These are phyloP conservation scores for Drosophila obscura DNA, from an alignment of 1,140 invertebrate species.

Conservation along the genomic window DNA sequence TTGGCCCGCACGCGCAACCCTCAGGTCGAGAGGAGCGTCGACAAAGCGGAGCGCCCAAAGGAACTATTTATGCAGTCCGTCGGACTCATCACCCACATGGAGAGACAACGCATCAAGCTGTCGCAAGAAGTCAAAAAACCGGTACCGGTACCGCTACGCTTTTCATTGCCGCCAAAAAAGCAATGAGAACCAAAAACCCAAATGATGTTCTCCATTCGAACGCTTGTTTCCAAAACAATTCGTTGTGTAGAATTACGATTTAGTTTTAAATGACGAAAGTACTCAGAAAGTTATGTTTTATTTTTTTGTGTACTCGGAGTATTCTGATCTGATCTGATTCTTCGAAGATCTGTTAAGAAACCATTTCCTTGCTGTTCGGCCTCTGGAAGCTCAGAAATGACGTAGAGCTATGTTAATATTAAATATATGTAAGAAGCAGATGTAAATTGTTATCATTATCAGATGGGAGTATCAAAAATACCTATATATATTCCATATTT, in stretches of 20 bases:
- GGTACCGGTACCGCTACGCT: slow-evolving; percentile 5
- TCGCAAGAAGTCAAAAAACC: slow-evolving; percentile 21
- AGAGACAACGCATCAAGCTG: slow-evolving; percentile 31
- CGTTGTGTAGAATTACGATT: neutral
- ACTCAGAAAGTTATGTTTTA: neutral
- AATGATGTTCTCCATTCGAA: slow-evolving; percentile 4
- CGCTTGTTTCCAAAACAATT: neutral
- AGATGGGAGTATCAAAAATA: too few species aligned
- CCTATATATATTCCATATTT: too few species aligned
- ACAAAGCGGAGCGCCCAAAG: slow-evolving; percentile 20
- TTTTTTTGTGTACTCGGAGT: too few species aligned
- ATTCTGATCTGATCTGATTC: too few species aligned
- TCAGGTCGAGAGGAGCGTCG: slow-evolving; percentile 7
- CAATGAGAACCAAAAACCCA: slow-evolving; percentile 29
- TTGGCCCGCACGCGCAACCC: slow-evolving; percentile 46
- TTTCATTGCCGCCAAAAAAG: too few species aligned
- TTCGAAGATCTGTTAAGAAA: too few species aligned
- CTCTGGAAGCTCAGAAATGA: too few species aligned
- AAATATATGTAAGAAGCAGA: too few species aligned
- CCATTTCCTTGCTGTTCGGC: too few species aligned
- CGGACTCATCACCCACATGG: slow-evolving; percentile 55
- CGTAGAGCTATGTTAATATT: too few species aligned
- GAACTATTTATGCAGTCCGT: slow-evolving; percentile 52
- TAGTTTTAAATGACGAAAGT: neutral
- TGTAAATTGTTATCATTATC: too few species aligned